A percentile compares a stretch with the other conserved stretches of the same genome.
Conservation (phyloP, 23 tunicate genomes). For the Clavelina lepadiformis region DNA sequence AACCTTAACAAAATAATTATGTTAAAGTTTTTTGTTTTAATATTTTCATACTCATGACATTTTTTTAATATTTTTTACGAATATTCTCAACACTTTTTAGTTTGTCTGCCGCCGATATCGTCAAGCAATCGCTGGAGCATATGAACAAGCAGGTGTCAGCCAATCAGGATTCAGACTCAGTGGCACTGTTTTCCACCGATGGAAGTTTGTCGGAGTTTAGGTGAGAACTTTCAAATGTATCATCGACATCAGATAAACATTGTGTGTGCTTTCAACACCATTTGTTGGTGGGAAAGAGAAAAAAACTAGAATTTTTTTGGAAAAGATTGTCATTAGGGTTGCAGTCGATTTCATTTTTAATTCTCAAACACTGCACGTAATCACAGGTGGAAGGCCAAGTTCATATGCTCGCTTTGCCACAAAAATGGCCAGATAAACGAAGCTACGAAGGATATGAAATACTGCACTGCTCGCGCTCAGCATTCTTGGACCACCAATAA, state of each 20-base stretch:
- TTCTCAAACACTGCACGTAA: not conserved
- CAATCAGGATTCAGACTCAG: slow-evolving; percentile 8
- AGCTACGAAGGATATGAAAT: slow-evolving; percentile 79
- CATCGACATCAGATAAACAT: no score
- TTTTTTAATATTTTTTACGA: no score
- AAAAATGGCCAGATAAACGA: slow-evolving; percentile 86
- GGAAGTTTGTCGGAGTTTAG: slow-evolving; percentile 25
- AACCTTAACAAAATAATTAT: no score
- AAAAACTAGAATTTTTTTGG: no score
- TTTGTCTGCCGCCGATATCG: slow-evolving; percentile 50
- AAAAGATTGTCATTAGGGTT: no score
- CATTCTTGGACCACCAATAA: slow-evolving; percentile 85
- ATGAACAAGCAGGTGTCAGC: slow-evolving; percentile 23
- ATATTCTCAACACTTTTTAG: slow-evolving; percentile 22
- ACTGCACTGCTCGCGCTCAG: slow-evolving; percentile 83
- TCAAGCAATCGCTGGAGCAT: slow-evolving; percentile 58
- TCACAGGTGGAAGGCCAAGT: slow-evolving; percentile 77
- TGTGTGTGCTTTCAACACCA: no score
- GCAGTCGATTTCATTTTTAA: not conserved
- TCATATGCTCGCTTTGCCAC: slow-evolving; percentile 87
- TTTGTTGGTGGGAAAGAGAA: no score
- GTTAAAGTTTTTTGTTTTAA: no score
- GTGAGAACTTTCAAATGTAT: not conserved
- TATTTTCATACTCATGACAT: no score
- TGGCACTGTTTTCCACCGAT: slow-evolving; percentile 18